Conservation (phyloP, 2,113 vertebrate genomes). For the Nycticorax nycticorax region DNA sequence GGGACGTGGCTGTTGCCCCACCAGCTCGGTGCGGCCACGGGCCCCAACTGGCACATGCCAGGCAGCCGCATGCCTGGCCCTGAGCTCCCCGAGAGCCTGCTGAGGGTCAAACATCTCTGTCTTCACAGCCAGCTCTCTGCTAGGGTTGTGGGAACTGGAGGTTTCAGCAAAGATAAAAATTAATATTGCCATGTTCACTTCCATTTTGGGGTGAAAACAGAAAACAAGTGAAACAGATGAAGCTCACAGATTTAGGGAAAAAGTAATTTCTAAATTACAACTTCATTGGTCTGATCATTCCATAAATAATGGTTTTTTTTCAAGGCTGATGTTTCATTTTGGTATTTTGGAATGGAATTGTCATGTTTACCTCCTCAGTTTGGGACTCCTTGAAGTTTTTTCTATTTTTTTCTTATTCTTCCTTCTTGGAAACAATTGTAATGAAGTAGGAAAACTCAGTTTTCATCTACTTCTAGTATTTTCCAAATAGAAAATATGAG, state of each 20-base stretch:
- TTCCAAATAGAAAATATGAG: not conserved
- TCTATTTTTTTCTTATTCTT: not conserved
- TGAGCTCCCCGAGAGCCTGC: not conserved
- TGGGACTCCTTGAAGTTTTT: not conserved
- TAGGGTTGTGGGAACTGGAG: not conserved
- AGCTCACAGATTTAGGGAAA: not conserved
- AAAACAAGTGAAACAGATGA: not conserved
- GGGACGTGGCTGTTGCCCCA: not conserved
- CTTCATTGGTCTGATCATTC: not conserved
- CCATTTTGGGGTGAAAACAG: not conserved
- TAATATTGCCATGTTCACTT: not conserved
- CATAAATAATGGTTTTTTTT: not conserved
- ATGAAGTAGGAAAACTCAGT: not conserved
- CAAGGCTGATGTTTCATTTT: not conserved
- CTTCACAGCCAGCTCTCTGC: not conserved
- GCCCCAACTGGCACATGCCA: accelerated
- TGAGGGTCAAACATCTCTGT: not conserved
- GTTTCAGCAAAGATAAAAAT: not conserved
- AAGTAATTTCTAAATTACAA: not conserved
- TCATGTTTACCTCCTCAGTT: not conserved
- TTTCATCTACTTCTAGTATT: not conserved
- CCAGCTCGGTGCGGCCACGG: not conserved
- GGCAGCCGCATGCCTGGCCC: accelerated
- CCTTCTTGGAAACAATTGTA: not conserved
- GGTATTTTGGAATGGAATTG: not conserved